Base-by-base conservation (phyloP, 2,113 vertebrate species). In the Procavia capensis region DNA sequence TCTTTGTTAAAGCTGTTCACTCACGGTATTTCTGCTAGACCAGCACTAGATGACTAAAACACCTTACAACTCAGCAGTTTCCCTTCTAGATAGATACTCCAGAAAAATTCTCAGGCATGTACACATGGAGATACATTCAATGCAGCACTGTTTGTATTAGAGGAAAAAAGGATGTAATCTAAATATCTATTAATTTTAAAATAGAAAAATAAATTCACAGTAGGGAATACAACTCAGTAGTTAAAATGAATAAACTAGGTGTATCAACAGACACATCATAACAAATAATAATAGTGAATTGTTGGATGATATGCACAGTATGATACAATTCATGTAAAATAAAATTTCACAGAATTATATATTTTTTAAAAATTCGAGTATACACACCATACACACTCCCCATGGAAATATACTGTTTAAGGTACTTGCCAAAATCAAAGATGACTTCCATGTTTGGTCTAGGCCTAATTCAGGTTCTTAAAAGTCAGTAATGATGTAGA, bases 161-260 rank as follows among this genome's bases (percentile, higher is more conserved):
- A 79, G 80, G n/a, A 68, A 57, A 57, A 27, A 78, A 20, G 2
- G 4, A 19, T 27, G 76, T 59, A 54, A 78, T 70, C n/a, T 61
- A 83, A 82, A 93, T 91, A 47, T 64, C 57, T 59, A 63, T 61
- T 93, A 64, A 74, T 72, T 93, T 83, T 64, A 31, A 85, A 76
- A 39, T 39, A 57, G 16, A 78, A 90, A 88, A 45, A 81, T 34
- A 84, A 85, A 79, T 83, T 90, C 63, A 78, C 47, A 19, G 57
- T 39, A 64, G 31, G 86, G 41, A 80, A 84, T 84, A 83, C 9
- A 29, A 76, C 41, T 39, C 47, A 47, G 22, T n/a, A 76, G 66
- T 61, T 92, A 59, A 87, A 88, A 78, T 78, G 39, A 95, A 88
- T 59, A 87, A 80, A 85, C 45, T 86, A 68, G 8, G 5, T 14